Conservation (phyloP, 2,888 invertebrate genomes). For the Rhimphoctona megacephalus region DNA sequence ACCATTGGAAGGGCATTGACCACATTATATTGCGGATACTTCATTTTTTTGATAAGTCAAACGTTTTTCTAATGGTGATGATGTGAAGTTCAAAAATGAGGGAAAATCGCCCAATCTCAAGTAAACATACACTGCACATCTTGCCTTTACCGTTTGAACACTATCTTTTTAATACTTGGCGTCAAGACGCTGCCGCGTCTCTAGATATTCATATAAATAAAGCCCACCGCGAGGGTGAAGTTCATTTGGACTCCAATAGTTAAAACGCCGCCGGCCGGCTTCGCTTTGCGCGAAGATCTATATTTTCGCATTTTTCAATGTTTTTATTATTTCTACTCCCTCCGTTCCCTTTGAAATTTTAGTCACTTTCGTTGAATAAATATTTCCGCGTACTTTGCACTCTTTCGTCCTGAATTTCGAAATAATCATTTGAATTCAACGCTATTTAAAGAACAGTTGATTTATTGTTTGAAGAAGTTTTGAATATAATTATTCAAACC, state of each 20-base stretch:
- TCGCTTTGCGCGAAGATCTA: conserved; percentile 4
- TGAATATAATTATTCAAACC: neutral
- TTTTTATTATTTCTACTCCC: neutral
- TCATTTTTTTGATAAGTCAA: no score
- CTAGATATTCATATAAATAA: conserved; percentile 6
- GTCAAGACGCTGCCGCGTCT: no score
- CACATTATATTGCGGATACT: no score
- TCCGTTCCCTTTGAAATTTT: neutral
- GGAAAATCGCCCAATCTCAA: no score
- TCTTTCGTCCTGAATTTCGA: neutral
- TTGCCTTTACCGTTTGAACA: no score
- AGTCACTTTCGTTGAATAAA: neutral
- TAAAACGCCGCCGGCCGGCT: conserved; percentile 10
- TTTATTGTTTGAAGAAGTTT: neutral
- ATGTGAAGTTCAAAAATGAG: no score
- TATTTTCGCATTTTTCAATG: conserved; percentile 2
- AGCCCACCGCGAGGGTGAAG: neutral
- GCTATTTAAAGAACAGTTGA: neutral
- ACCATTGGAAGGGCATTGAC: no score
- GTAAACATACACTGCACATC: no score
- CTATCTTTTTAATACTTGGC: no score
- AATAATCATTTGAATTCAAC: neutral
- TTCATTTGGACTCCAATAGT: conserved; percentile 19
- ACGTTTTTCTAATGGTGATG: no score
- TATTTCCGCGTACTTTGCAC: neutral